Conservation (phyloP, 2,113 vertebrate genomes). For the Melospiza georgiana region DNA sequence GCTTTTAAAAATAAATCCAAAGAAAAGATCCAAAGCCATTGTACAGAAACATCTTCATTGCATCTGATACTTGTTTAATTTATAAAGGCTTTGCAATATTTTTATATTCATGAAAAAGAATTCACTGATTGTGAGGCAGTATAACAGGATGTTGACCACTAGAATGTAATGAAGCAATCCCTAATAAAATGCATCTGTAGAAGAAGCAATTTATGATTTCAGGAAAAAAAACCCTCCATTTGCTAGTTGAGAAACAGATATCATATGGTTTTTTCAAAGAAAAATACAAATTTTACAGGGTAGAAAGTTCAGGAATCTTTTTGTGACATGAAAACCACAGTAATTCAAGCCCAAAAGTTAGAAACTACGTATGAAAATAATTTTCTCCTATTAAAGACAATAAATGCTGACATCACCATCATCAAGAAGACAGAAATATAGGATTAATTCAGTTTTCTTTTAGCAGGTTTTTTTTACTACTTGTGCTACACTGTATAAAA, state of each 20-base stretch:
- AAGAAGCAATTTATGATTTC: background rate
- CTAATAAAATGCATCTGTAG: slow-evolving; percentile 8
- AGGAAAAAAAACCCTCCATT: background rate
- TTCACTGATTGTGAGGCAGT: background rate
- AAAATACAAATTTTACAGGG: background rate
- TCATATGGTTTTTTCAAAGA: background rate
- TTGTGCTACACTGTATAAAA: background rate
- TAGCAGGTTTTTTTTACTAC: background rate
- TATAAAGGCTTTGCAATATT: background rate
- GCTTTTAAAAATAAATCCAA: background rate
- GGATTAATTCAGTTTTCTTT: background rate
- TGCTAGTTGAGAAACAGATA: background rate
- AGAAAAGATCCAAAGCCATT: background rate
- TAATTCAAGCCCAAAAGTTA: background rate
- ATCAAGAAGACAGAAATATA: background rate
- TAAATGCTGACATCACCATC: background rate
- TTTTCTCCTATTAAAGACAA: background rate
- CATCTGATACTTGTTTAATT: background rate
- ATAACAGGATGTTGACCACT: background rate
- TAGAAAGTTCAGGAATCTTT: background rate
- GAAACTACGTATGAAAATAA: background rate
- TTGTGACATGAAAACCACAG: background rate
- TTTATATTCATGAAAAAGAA: background rate
- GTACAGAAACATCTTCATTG: background rate
- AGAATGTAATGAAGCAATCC: slow-evolving; percentile 37